These are phyloP conservation scores for Eremophila alpestris DNA, from an alignment of 2,797 vertebrate species.

Conservation along the genomic window DNA sequence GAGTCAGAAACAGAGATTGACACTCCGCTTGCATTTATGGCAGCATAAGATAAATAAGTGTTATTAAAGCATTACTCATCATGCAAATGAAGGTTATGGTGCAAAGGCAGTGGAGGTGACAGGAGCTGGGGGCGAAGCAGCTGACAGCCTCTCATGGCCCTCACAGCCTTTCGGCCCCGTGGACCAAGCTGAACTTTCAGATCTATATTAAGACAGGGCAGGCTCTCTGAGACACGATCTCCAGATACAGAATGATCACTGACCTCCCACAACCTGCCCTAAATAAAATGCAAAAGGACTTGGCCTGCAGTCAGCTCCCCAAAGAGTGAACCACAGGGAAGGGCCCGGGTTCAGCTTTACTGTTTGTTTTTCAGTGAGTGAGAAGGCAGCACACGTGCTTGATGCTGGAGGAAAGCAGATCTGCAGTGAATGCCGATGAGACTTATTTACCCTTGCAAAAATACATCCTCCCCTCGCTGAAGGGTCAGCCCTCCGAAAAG, in stretches of 20 bases:
- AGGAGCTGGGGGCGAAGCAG: background rate
- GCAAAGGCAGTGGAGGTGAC: background rate
- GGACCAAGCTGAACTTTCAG: conserved; percentile 39
- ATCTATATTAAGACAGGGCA: conserved; percentile 17
- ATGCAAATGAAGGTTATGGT: background rate
- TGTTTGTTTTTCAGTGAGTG: background rate
- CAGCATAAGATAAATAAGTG: background rate
- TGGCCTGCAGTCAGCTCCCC: background rate
- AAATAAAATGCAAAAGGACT: background rate
- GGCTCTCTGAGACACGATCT: background rate
- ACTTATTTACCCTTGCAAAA: background rate
- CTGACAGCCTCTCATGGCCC: background rate
- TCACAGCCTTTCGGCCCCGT: background rate
- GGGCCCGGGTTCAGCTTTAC: background rate
- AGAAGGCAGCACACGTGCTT: background rate
- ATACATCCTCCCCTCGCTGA: background rate
- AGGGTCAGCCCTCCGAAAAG: background rate
- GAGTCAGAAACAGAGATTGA: background rate
- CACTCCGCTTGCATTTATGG: background rate
- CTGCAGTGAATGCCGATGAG: background rate
- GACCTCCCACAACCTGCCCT: background rate
- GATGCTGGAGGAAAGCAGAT: background rate
- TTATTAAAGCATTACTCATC: background rate
- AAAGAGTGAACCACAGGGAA: background rate
- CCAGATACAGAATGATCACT: background rate